Evolutionary conservation across 2,888 invertebrate genomes (phyloP).

Genomic region (Caenorhabditis afra): DNA sequence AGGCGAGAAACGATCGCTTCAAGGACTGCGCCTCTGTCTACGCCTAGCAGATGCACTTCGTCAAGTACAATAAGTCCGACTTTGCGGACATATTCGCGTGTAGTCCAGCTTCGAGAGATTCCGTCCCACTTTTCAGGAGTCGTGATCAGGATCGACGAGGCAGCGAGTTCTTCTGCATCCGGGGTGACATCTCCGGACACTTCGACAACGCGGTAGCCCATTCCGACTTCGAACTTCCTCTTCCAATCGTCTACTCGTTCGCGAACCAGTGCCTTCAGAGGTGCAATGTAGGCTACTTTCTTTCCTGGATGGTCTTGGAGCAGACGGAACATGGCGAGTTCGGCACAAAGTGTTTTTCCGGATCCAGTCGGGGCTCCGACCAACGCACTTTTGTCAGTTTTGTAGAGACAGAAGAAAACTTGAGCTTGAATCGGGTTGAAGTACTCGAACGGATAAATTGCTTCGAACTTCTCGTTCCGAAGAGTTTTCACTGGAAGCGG

Average conservation of each 20-base stretch:
- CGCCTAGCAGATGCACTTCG: conserved; percentile 93
- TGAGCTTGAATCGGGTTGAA: conserved; percentile 92
- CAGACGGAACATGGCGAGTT: conserved; percentile 90
- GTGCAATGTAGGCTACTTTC: conserved; percentile 92
- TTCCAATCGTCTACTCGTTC: conserved; percentile 98
- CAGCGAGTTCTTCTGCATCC: conserved; percentile 89
- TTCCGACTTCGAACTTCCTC: conserved; percentile 86
- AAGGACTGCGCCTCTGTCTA: conserved; percentile 85
- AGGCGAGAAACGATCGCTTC: conserved; percentile 93
- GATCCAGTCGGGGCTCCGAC: conserved; percentile 97
- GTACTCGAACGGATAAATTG: conserved; percentile 91
- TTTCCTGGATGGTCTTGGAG: conserved; percentile 73
- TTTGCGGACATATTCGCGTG: conserved; percentile 89
- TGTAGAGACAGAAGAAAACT: conserved; percentile 95
- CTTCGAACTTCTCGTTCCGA: conserved; percentile 87
- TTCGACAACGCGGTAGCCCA: conserved; percentile 87
- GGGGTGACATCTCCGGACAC: conserved; percentile 94
- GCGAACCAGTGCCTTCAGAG: conserved; percentile 95
- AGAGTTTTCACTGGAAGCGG: conserved; percentile 91
- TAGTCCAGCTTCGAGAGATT: conserved; percentile 92
- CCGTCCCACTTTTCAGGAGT: conserved; percentile 99
- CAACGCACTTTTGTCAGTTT: conserved; percentile 93
- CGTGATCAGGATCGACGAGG: conserved; percentile 94
- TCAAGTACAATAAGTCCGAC: conserved; percentile 87
- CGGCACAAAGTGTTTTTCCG: conserved; percentile 98